Base-by-base conservation (phyloP, 2,888 invertebrate genomes). In the Lottia scabra region DNA sequence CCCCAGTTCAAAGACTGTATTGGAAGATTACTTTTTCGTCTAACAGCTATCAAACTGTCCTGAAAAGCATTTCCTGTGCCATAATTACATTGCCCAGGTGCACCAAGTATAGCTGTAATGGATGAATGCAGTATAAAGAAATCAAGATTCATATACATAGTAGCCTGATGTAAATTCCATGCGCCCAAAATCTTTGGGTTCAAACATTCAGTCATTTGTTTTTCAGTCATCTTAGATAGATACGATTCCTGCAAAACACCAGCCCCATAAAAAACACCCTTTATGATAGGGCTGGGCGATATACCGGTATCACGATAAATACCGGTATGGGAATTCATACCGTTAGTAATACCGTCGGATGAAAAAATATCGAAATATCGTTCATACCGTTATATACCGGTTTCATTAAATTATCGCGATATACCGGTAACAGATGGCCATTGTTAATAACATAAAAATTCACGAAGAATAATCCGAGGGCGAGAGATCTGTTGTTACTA, bases 1-100 rank as follows among this genome's bases (percentile, higher is more conserved):
- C 84, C 83, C 85, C 84, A 85, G 67, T 84, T 83, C n/a, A 85
- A 83, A 26, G 75, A 73, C 73, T 83, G 83, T 3, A 76, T 84
- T 3, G 80, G 45, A 2, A 81, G 68, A 3, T 80, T 80, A 16
- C 71, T 56, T 13, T 70, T 63, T 19, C 80, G 71, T 13, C 85
- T 76, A 70, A 79, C 82, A 65, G 77, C 73, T 4, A 81, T 81
- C n/a, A 85, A 70, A 0, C 81, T 71, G 68, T 85, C 85, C 70
- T 81, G 73, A 65, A 85, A 85, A 4, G 80, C 76, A 63, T 84
- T 84, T 16, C 77, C 84, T 5, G 83, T 83, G 2, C 83, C 83
- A 72, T 85, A 84, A 70, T 80, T 83, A 12, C 80, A 70, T 67
- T 85, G 85, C 0, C 84, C 84, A 2, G 77, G 77, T 44, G 80